Conservation (phyloP, 2,113 vertebrate species). For the Prinia subflava region DNA sequence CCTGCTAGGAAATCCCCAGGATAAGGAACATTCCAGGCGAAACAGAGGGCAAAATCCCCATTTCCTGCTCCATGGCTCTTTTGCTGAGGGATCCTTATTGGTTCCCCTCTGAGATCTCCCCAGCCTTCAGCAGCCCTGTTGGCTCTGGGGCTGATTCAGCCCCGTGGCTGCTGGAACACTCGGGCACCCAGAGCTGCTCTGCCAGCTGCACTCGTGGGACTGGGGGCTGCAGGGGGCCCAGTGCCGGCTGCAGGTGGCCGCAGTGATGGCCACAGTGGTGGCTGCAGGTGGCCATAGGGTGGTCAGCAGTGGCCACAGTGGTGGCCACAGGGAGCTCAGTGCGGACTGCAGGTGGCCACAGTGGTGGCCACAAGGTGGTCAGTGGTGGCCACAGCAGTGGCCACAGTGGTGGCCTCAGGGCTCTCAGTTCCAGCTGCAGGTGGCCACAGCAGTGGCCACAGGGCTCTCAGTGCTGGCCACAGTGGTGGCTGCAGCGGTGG, state of each 20-base stretch:
- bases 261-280: background rate
- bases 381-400: too few relatives aligned
- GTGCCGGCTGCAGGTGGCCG: background rate
- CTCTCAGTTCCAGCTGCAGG: too few relatives aligned
- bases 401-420: background rate
- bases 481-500: too few relatives aligned
- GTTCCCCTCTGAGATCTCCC: background rate
- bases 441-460: too few relatives aligned
- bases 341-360: background rate
- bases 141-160: background rate
- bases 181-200: background rate
- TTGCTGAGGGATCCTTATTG: background rate
- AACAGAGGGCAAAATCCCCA: background rate
- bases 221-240: background rate
- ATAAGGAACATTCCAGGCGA: background rate
- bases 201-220: rapidly evolving
- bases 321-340: background rate
- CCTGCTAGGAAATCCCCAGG: background rate
- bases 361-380: background rate
- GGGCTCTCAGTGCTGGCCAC: background rate
- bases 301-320: background rate
- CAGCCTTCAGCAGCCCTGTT: background rate
- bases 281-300: background rate
- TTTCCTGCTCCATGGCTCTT: background rate
- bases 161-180: rapidly evolving